phyloP scores from a whole-genome alignment of 1,140 invertebrate species.

The Drosophila arizonae region DNA sequence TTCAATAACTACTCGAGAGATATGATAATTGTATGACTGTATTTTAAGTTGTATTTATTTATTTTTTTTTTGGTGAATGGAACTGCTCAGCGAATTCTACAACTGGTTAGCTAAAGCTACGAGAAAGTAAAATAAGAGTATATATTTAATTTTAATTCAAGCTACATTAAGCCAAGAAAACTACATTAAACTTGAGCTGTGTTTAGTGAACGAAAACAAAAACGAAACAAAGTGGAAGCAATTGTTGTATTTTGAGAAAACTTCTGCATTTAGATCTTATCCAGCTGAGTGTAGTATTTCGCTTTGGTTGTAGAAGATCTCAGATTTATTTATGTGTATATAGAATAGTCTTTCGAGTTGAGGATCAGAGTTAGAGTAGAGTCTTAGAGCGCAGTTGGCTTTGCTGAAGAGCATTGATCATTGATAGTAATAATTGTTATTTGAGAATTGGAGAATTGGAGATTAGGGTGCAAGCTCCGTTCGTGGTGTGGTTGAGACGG shows the following conservation, averaged over 20 bases:
- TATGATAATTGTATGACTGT: constrained; percentile 18
- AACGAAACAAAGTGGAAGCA: not conserved
- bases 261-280: not conserved
- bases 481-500: constrained; percentile 23
- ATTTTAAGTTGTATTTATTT: no score
- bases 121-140: not conserved
- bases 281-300: not conserved
- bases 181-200: constrained; percentile 24
- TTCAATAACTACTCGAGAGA: constrained; percentile 6
- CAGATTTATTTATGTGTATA: not conserved
- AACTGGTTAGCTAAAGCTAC: constrained; percentile 20
- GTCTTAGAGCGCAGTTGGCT: not conserved
- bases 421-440: not conserved
- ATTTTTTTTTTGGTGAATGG: not conserved
- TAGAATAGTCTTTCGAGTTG: constrained; percentile 17
- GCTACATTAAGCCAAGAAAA: constrained; percentile 18
- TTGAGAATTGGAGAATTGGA: not conserved
- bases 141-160: constrained; percentile 1
- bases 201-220: not conserved
- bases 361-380: constrained; percentile 27
- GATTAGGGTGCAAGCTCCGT: constrained; percentile 43
- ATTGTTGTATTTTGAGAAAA: constrained; percentile 6
- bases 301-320: not conserved
- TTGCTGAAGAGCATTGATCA: not conserved
- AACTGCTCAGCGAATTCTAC: constrained; percentile 13